phyloP scores from a whole-genome alignment of 1,140 invertebrate species.

The Paracyclopina nana region DNA sequence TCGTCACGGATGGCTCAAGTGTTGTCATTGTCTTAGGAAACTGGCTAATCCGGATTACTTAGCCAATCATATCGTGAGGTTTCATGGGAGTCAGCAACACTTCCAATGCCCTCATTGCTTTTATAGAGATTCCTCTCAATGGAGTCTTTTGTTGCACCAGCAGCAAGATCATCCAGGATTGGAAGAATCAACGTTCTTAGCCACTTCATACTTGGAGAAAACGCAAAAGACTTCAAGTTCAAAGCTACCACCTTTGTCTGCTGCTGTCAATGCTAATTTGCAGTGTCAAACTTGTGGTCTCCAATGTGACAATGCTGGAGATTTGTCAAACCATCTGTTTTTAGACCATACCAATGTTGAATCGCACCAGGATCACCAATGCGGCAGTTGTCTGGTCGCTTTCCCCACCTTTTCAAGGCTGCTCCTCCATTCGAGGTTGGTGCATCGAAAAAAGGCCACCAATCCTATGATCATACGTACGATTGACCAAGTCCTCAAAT shows the following conservation, averaged over 20 bases:
- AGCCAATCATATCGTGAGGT: not conserved
- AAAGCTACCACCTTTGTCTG: no score
- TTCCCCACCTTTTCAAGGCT: no score
- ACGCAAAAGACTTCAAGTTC: not conserved
- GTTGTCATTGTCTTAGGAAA: not conserved
- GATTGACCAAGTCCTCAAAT: not conserved
- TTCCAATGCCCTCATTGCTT: slow-evolving; percentile 9
- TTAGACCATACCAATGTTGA: no score
- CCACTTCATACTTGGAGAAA: not conserved
- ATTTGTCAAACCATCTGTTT: not conserved
- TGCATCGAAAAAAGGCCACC: not conserved
- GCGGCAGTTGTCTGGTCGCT: no score
- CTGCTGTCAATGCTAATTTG: not conserved
- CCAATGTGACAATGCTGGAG: not conserved
- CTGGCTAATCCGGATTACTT: not conserved
- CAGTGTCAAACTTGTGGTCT: not conserved
- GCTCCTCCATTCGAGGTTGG: not conserved
- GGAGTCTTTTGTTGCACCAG: not conserved
- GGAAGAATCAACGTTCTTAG: not conserved
- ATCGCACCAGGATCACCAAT: no score
- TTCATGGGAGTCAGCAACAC: not conserved
- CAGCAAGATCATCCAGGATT: slow-evolving; percentile 6
- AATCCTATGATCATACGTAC: not conserved
- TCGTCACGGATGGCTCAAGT: not conserved
- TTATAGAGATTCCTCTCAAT: not conserved